Evolutionary conservation across 2,797 vertebrate genomes (phyloP), one percentile per base, ranked within the genome.

Genomic region (Nothura maculosa): DNA sequence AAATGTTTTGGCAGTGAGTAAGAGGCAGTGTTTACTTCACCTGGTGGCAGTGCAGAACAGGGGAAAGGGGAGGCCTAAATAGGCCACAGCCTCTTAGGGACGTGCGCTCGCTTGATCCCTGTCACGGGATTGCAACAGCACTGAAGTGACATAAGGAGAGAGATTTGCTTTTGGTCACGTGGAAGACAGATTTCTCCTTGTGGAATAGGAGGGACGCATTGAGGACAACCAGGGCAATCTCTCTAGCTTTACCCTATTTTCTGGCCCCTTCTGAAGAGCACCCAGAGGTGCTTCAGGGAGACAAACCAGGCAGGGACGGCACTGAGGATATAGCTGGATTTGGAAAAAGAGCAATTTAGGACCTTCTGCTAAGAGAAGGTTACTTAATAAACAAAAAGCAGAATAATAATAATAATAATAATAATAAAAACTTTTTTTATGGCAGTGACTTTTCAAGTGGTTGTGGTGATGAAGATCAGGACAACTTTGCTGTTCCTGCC

Each of bases 1-100:
- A 92, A 87, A 87, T 85, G 61, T 67, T 96, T 95, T 10, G 80
- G 81, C 85, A 92, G 64, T 93, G 89, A 96, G 72, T 87, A 95
- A 96, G 79, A 82, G 43, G 86, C 72, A 90, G 40, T 50, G 69
- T 93, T 94, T 95, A 93, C 79, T 80, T 95, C 84, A 89, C 81
- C 84, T 93, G 81, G 72, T 87, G 85, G 52, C 75, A 70, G 79
- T 64, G 94, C 87, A 91, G 77, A 55, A 77, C 57, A 47, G 36
- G 40, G 55, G 72, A 17, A 25, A 60, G 76, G 78, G 66, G 36
- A 86, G 76, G 78, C 54, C 2, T 3, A 58, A 92, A 89, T 89
- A 90, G 67, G 78, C 94, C 90, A 88, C 70, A 60, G 85, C 83
- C 76, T 78, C 94, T 92, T 90, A 79, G 1, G 72, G 77, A 58